Conservation (phyloP, 2,888 invertebrate genomes). For the Sphaerolaimus hirsutus region DNA sequence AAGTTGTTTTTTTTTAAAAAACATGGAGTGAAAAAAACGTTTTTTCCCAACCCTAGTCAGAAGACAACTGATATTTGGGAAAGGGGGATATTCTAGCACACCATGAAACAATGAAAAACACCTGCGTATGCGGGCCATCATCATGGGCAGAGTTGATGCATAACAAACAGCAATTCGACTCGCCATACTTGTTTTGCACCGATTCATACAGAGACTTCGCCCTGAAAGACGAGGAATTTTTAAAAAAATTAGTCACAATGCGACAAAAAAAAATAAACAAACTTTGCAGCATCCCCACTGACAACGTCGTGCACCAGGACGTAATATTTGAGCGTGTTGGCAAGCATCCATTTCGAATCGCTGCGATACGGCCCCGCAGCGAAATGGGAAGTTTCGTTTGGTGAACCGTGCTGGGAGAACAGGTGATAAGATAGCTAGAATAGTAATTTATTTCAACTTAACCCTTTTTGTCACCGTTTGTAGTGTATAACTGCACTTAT, state of each 20-base stretch:
- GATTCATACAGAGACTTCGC: conserved; percentile 57
- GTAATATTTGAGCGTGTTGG: conserved; percentile 60
- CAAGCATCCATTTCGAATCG: conserved; percentile 32
- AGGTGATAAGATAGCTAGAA: neutral
- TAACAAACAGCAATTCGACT: conserved; percentile 60
- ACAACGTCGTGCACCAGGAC: conserved; percentile 50
- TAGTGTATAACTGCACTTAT: neutral
- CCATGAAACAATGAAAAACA: too few relatives aligned
- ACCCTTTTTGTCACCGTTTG: neutral
- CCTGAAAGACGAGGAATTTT: conserved; percentile 31
- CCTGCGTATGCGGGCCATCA: too few relatives aligned
- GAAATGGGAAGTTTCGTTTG: too few relatives aligned
- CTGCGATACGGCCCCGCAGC: conserved; percentile 6
- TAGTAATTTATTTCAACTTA: neutral
- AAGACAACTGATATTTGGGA: too few relatives aligned
- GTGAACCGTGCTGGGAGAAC: too few relatives aligned
- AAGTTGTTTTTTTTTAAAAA: too few relatives aligned
- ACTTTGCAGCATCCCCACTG: conserved; percentile 49
- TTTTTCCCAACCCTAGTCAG: too few relatives aligned
- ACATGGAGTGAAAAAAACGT: too few relatives aligned
- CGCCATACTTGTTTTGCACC: conserved; percentile 63
- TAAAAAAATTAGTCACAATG: neutral
- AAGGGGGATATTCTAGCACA: too few relatives aligned
- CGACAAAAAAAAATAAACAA: neutral
- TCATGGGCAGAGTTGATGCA: conserved; percentile 48